Conservation (phyloP, 2,888 invertebrate genomes). For the Polydrusus cervinus region DNA sequence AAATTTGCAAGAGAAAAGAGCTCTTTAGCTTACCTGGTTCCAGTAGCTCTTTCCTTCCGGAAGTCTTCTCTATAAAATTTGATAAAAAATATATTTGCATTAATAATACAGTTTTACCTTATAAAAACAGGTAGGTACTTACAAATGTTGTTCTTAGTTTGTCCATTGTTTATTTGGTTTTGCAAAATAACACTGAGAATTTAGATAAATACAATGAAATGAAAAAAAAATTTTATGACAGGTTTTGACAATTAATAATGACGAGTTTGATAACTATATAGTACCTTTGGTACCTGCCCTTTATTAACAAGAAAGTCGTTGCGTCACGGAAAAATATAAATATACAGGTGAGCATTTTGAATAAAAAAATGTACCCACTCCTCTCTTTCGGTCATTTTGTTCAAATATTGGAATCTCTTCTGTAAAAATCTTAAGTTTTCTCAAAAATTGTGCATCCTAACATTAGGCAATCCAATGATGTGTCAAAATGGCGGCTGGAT, state of each 20-base stretch:
- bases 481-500: no score
- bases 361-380: no score
- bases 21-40: neutral
- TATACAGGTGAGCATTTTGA: no score
- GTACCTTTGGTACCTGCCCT: neutral
- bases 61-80: neutral
- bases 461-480: no score
- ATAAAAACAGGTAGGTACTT: neutral
- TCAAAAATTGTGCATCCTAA: no score
- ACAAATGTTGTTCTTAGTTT: neutral
- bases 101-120: no score
- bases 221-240: neutral
- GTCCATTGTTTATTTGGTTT: neutral
- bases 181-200: neutral
- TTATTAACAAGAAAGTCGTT: no score
- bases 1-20: neutral
- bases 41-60: neutral
- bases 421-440: no score
- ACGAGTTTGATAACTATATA: neutral
- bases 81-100: neutral
- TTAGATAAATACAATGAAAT: constrained; percentile 8
- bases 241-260: neutral
- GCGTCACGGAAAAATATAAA: no score
- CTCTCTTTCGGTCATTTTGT: no score
- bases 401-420: no score